Evolutionary conservation across 2,113 vertebrate genomes (phyloP).

Genomic region (Centropus bengalensis): DNA sequence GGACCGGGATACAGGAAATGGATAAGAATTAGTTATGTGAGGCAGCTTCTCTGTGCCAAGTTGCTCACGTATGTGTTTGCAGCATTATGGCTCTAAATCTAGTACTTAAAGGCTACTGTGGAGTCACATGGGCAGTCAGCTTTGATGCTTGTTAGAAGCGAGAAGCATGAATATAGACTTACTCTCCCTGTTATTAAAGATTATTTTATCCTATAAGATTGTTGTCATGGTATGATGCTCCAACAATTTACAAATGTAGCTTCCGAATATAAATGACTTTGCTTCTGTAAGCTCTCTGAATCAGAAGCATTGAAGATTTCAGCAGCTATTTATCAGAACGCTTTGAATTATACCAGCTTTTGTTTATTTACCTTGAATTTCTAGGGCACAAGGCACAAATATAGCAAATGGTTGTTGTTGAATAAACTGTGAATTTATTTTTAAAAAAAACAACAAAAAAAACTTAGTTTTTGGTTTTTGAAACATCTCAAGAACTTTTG

Average conservation of each 20-base stretch:
- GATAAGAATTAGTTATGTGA: not conserved
- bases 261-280: conserved; percentile 19
- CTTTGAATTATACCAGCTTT: not conserved
- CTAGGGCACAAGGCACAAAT: not conserved
- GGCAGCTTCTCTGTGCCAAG: not conserved
- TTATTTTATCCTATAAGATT: conserved; percentile 55
- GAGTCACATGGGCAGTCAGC: not conserved
- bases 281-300: conserved; percentile 17
- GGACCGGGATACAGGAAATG: not conserved
- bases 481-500: not conserved
- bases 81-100: conserved; percentile 11
- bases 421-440: not conserved
- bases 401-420: not conserved
- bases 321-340: conserved; percentile 29
- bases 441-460: not conserved
- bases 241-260: conserved; percentile 26
- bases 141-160: conserved; percentile 41
- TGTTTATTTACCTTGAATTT: conserved; percentile 46
- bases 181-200: conserved; percentile 54
- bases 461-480: not conserved
- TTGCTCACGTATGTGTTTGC: not conserved
- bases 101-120: not conserved
- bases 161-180: conserved; percentile 28
- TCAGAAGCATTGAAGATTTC: conserved; percentile 23
- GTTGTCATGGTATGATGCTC: conserved; percentile 13